Base-by-base conservation (phyloP, 2,113 vertebrate genomes). In the Furnarius figulus region DNA sequence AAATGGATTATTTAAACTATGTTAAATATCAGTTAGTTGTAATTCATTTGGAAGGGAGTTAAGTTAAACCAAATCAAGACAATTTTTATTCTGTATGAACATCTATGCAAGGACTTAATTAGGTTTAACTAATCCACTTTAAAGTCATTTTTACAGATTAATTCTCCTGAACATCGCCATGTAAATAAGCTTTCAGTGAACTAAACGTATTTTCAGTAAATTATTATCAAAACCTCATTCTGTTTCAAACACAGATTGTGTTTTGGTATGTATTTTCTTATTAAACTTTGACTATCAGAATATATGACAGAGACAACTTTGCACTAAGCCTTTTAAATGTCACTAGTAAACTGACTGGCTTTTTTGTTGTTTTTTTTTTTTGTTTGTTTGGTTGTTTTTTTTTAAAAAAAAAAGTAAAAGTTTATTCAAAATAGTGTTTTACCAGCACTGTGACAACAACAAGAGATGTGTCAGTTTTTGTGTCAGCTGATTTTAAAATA, bases 1-100 rank as follows among this genome's bases (percentile, higher is more conserved):
- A 96, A 95, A 75, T 74, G 78, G 88, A 94, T 97, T 96, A 95
- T 86, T 92, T 92, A 94, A 97, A 95, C 94, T 77, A 83, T 20
- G 16, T 95, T 94, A 96, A 77, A 88, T 86, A 46, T 71, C 37
- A 93, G 16, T 53, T 88, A 94, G 92, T 70, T 3, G 0, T 94
- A 90, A 90, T 66, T 97, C 85, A 96, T 95, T 93, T 83, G 72
- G 72, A 92, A 93, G n/a, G n/a, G 85, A 92, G 79, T 94, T 88
- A 88, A 83, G 55, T 86, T 93, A 96, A 94, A 96, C 79, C 68
- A 97, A 95, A 96, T 96, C 85, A 96, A 92, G 33, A 25, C 53
- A 92, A 77, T 84, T 92, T 94, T 93, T 93, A 88, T 80, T 94
- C 80, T 74, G 58, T 93, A 92, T 86, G 14, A 95, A 74, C 75